These are phyloP conservation scores for Galeruca laticollis DNA, from an alignment of 2,888 invertebrate species.

Conservation along the genomic window DNA sequence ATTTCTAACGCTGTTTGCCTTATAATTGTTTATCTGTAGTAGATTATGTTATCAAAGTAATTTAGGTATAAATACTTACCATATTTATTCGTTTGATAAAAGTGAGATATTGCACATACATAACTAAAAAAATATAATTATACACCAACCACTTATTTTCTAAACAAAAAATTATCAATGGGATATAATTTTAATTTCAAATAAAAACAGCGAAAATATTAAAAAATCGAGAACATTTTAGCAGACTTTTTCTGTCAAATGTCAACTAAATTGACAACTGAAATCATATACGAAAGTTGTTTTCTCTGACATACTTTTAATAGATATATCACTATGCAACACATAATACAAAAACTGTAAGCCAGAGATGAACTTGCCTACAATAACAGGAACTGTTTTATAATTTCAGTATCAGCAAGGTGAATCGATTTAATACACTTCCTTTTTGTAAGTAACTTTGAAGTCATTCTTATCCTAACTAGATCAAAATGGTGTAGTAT, in stretches of 20 bases:
- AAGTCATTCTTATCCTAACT: too few species aligned
- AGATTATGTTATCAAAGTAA: conserved; percentile 9
- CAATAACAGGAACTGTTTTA: too few species aligned
- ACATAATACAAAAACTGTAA: not conserved
- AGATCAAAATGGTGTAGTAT: too few species aligned
- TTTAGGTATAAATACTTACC: conserved; percentile 10
- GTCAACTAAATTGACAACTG: not conserved
- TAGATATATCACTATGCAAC: too few species aligned
- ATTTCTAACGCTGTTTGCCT: not conserved
- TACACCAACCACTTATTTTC: not conserved
- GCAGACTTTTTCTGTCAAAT: not conserved
- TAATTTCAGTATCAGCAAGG: too few species aligned
- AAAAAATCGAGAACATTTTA: not conserved
- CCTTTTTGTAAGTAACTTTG: too few species aligned
- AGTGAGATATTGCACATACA: conserved; percentile 3
- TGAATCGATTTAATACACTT: too few species aligned
- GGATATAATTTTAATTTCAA: not conserved
- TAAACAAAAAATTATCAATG: not conserved
- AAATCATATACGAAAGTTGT: not conserved
- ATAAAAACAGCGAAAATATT: not conserved
- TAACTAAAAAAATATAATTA: not conserved
- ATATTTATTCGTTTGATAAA: conserved; percentile 7
- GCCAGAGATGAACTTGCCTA: too few species aligned
- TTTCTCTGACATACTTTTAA: not conserved
- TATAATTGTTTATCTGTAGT: conserved; percentile 10